Conservation (phyloP, 2,113 vertebrate genomes). For the Phylloscopus trochilus region DNA sequence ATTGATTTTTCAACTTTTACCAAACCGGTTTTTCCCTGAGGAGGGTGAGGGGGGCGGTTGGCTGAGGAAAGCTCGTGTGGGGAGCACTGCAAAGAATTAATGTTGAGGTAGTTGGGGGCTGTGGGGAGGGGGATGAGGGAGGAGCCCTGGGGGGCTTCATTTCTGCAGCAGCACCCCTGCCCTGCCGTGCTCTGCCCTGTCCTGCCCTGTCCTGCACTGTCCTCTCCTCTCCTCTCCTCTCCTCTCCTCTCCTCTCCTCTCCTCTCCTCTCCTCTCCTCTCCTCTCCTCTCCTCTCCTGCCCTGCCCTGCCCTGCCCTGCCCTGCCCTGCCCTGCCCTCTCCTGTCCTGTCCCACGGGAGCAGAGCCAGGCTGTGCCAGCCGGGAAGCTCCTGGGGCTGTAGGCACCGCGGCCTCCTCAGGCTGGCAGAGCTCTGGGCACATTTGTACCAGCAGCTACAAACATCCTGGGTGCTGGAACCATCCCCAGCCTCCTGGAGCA, state of each 20-base stretch:
- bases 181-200: neutral
- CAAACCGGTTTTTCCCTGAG: neutral
- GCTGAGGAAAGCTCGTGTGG: accelerated
- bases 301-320: too few species aligned
- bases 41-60: neutral
- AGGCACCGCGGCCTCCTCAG: accelerated
- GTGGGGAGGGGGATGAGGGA: neutral
- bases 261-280: too few species aligned
- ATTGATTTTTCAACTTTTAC: neutral
- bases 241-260: too few species aligned
- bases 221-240: too few species aligned
- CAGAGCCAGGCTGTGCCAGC: neutral
- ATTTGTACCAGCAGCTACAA: accelerated
- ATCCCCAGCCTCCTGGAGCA: too few species aligned
- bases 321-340: too few species aligned
- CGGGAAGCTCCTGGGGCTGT: neutral
- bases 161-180: neutral
- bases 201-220: neutral
- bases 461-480: neutral
- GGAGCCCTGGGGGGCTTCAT: accelerated
- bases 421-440: neutral
- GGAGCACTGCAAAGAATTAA: neutral
- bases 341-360: too few species aligned
- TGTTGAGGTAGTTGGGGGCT: neutral
- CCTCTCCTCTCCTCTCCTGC: too few species aligned